phyloP scores from a whole-genome alignment of 2,113 vertebrate genomes.

The Myiozetetes cayanensis region DNA sequence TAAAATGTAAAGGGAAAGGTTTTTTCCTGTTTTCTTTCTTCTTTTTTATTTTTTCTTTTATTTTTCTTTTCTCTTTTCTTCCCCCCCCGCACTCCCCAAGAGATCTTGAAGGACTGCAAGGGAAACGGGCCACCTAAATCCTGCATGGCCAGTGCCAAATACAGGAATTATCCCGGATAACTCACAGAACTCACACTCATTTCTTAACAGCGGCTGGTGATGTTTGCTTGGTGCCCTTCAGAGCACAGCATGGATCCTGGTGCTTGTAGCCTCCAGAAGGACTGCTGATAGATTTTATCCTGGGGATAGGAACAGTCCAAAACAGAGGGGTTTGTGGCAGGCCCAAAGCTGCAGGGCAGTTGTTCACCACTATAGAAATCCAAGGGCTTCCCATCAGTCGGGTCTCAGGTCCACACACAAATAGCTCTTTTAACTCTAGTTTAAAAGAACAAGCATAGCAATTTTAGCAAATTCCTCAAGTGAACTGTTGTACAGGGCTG shows the following conservation, averaged over 20 bases:
- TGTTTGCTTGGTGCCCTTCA: neutral
- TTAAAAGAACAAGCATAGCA: neutral
- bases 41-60: no score
- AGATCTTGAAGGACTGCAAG: neutral
- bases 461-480: neutral
- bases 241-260: neutral
- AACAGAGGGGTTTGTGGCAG: neutral
- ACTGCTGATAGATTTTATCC: neutral
- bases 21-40: no score
- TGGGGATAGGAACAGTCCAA: neutral
- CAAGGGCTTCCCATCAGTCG: fast-evolving
- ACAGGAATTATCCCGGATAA: fast-evolving
- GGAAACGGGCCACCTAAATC: fast-evolving
- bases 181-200: neutral
- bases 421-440: neutral
- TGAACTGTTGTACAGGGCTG: neutral
- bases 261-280: neutral
- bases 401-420: neutral
- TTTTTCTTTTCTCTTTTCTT: no score
- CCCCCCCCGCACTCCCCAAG: neutral
- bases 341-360: neutral
- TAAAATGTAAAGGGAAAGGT: neutral
- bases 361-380: fast-evolving
- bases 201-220: neutral
- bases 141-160: neutral